A percentile compares a stretch with the other conserved stretches of the same genome.
Conservation (phyloP, 2,797 vertebrate species). For the Notamacropus eugenii region DNA sequence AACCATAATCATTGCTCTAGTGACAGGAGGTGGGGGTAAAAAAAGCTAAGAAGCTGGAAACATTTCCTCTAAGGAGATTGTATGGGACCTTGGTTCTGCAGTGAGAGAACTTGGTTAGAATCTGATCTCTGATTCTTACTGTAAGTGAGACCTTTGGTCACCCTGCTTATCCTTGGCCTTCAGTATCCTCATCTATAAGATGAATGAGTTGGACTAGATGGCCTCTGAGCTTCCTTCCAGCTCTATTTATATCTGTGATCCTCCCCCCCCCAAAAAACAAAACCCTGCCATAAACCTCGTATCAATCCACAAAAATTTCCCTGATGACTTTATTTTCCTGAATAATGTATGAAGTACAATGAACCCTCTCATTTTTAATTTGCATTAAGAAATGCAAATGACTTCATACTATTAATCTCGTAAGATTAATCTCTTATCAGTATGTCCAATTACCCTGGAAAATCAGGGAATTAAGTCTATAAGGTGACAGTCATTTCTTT, state of each 20-base stretch:
- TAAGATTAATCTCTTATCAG: neutral
- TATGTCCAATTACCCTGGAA: neutral
- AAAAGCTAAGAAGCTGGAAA: neutral
- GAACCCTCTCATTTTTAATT: neutral
- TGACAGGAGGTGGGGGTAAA: neutral
- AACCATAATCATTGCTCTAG: neutral
- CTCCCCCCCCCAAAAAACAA: no score
- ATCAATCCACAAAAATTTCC: neutral
- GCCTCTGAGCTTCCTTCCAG: neutral
- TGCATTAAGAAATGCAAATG: neutral
- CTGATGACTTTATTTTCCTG: neutral
- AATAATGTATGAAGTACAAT: neutral
- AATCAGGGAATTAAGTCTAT: neutral
- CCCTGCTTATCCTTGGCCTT: neutral
- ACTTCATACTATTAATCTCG: neutral
- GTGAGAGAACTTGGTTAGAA: neutral
- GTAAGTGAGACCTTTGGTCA: neutral
- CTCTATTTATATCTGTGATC: neutral
- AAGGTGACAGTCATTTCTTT: neutral
- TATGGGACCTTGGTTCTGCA: neutral
- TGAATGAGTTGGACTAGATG: no score
- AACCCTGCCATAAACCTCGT: neutral
- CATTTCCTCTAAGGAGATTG: neutral
- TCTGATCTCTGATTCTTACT: neutral
- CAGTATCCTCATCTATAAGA: neutral